Percentiles rank a stretch among this genome's conserved stretches.
phyloP scores from a whole-genome alignment of 2,888 invertebrate genomes.

The Galerucella calmariensis region DNA sequence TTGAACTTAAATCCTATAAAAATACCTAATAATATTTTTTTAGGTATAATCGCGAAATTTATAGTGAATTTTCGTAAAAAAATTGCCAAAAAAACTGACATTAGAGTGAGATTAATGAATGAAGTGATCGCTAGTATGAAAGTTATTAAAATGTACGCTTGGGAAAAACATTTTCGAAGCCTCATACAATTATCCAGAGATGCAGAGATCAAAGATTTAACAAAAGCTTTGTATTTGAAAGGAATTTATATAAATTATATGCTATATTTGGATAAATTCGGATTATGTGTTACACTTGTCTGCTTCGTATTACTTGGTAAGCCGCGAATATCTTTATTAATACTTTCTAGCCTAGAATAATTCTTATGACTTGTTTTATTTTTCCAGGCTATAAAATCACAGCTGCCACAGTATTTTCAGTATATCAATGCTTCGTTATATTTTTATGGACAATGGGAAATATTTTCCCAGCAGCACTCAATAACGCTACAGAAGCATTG shows the following conservation, averaged over 20 bases:
- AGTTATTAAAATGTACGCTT: constrained; percentile 59
- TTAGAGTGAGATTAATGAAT: constrained; percentile 91
- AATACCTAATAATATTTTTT: constrained; percentile 31
- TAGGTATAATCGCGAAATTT: constrained; percentile 74
- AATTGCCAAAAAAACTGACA: constrained; percentile 88
- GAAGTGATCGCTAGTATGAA: constrained; percentile 94
- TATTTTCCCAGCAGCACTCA: constrained; percentile 70
- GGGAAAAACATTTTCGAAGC: constrained; percentile 78
- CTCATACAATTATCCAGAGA: constrained; percentile 70
- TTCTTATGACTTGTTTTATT: no score
- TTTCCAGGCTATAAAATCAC: constrained; percentile 60
- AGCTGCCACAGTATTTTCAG: constrained; percentile 63
- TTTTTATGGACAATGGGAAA: constrained; percentile 69
- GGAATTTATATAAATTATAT: constrained; percentile 73
- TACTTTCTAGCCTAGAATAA: no score
- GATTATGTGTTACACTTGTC: constrained; percentile 82
- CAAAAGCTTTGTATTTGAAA: constrained; percentile 73
- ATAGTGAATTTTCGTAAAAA: constrained; percentile 75
- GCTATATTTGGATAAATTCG: constrained; percentile 86
- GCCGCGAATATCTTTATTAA: constrained; percentile 68
- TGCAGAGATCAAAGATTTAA: constrained; percentile 66
- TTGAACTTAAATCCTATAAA: neutral
- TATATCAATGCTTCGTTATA: constrained; percentile 67
- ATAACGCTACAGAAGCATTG: constrained; percentile 70
- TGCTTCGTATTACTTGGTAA: constrained; percentile 72